A percentile compares a stretch with the other conserved stretches of the same genome.
These are phyloP conservation scores for Drosophila parthenogenetica DNA, from an alignment of 2,888 invertebrate species.

Conservation along the genomic window DNA sequence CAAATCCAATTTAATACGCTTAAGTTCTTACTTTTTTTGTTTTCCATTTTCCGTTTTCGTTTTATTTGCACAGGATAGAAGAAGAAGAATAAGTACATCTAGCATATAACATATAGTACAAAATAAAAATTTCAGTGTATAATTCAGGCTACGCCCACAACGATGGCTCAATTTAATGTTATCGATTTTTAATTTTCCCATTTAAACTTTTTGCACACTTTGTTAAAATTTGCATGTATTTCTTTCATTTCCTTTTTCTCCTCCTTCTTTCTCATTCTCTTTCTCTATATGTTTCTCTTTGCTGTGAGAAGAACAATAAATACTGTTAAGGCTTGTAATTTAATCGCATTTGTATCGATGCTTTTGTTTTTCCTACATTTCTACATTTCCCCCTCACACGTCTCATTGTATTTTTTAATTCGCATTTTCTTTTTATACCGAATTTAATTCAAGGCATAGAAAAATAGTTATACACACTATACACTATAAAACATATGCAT, in stretches of 20 bases:
- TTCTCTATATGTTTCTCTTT: not conserved
- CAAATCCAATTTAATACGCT: conserved; percentile 82
- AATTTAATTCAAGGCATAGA: conserved; percentile 79
- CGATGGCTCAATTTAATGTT: conserved; percentile 68
- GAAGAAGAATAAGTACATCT: conserved; percentile 12
- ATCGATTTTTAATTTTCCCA: conserved; percentile 78
- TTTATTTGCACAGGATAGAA: conserved; percentile 22
- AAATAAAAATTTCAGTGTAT: conserved; percentile 43
- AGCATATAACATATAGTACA: not conserved
- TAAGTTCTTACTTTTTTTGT: conserved; percentile 78
- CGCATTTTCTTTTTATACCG: conserved; percentile 36
- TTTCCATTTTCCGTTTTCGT: conserved; percentile 25
- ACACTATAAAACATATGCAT: conserved; percentile 36
- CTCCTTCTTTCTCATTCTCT: not conserved
- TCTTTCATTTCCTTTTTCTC: not conserved
- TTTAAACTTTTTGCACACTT: conserved; percentile 72
- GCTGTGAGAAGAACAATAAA: conserved; percentile 30
- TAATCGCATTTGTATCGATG: conserved; percentile 76
- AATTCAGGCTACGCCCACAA: conserved; percentile 33
- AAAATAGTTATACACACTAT: conserved; percentile 67
- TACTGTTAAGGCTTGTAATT: conserved; percentile 71
- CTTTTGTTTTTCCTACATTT: conserved; percentile 61
- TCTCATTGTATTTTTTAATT: conserved; percentile 63
- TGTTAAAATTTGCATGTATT: conserved; percentile 56
- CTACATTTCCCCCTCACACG: conserved; percentile 29